A percentile compares a stretch with the other conserved stretches of the same genome.
phyloP scores from a whole-genome alignment of 2,113 vertebrate genomes.

The Psilopsiagon aurifrons region DNA sequence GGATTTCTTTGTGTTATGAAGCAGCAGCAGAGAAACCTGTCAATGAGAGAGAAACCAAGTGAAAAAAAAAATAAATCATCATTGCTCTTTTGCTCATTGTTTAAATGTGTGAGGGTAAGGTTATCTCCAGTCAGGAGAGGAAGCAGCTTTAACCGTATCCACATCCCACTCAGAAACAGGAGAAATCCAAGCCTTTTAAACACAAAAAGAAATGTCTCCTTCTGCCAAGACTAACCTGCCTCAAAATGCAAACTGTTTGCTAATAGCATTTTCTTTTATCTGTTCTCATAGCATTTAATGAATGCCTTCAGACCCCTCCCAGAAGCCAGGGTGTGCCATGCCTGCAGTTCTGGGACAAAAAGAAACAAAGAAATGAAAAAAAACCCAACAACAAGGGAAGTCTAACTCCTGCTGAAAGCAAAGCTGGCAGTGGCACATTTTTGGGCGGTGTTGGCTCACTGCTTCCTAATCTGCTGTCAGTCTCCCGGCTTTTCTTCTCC shows the following conservation, averaged over 20 bases:
- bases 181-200: not conserved
- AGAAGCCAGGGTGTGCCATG: not conserved
- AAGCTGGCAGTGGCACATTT: not conserved
- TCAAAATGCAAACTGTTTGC: not conserved
- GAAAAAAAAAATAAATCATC: not conserved
- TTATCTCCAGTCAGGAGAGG: not conserved
- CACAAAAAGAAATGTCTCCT: not conserved
- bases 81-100: not conserved
- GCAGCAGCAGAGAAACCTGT: not conserved
- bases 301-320: not conserved
- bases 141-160: not conserved
- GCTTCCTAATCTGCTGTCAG: not conserved
- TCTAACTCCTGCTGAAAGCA: not conserved
- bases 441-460: not conserved
- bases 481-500: not conserved
- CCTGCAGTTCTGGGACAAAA: not conserved
- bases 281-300: not conserved
- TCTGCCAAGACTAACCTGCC: not conserved
- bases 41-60: not conserved
- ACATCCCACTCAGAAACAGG: not conserved
- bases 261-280: not conserved
- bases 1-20: fast-evolving
- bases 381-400: not conserved
- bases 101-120: not conserved
- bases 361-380: not conserved